phyloP scores from a whole-genome alignment of 2,113 vertebrate species.

The Pedetes capensis region DNA sequence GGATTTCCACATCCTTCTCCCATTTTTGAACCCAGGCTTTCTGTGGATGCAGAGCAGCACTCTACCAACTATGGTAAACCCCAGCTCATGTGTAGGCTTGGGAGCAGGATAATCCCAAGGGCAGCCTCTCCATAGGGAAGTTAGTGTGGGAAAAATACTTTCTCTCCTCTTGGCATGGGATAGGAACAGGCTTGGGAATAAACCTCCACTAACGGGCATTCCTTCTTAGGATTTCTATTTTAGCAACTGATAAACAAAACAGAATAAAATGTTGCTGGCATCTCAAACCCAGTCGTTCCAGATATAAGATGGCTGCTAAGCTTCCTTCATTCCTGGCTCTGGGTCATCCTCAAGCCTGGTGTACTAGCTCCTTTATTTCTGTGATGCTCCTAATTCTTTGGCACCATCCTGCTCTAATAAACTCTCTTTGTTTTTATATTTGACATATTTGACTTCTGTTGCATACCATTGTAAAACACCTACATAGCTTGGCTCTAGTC shows the following conservation, averaged over 20 bases:
- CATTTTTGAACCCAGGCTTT: no score
- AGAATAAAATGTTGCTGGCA: not conserved
- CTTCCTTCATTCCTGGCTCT: fast-evolving
- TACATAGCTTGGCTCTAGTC: not conserved
- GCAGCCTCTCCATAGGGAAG: not conserved
- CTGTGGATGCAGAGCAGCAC: no score
- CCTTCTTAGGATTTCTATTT: not conserved
- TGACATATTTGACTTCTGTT: not conserved
- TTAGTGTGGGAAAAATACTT: not conserved
- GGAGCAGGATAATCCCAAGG: not conserved
- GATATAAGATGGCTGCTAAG: not conserved
- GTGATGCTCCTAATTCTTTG: no score
- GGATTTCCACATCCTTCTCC: no score
- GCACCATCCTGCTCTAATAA: no score
- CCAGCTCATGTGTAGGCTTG: no score
- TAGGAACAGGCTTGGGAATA: not conserved
- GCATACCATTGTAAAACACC: not conserved
- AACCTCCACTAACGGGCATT: fast-evolving
- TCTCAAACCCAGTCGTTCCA: not conserved
- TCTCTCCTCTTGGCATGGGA: not conserved
- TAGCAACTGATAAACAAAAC: not conserved
- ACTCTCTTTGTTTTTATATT: not conserved
- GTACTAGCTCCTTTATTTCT: not conserved
- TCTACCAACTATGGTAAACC: no score
- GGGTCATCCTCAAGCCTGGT: not conserved